Evolutionary conservation across 2,888 invertebrate genomes (phyloP).

Genomic region (Pilophorus perplexus): DNA sequence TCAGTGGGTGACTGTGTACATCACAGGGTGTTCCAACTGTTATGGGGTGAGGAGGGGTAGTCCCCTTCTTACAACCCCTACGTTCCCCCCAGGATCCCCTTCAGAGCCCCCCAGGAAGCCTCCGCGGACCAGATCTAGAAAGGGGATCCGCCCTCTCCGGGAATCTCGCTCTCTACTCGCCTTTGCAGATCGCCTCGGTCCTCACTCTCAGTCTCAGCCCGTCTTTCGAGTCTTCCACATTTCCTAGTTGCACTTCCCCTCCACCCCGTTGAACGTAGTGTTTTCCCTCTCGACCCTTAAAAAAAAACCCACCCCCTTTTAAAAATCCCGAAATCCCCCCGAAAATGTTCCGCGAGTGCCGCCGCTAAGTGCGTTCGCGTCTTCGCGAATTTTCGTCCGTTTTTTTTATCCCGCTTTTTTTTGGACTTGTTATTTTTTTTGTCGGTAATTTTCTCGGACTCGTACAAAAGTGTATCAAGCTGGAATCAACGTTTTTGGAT

Average conservation of each 20-base stretch:
- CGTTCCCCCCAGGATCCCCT: slow-evolving; percentile 1
- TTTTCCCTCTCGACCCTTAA: too few relatives aligned
- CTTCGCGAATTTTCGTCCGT: background rate
- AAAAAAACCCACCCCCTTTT: background rate
- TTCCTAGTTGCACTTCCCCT: too few relatives aligned
- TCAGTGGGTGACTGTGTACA: slow-evolving; percentile 31
- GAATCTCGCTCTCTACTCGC: slow-evolving; percentile 29
- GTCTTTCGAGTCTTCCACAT: slow-evolving; percentile 22
- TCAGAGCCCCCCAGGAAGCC: background rate
- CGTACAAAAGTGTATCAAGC: slow-evolving; percentile 23
- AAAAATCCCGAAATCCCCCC: background rate
- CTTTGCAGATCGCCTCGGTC: slow-evolving; percentile 8
- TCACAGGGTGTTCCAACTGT: too few relatives aligned
- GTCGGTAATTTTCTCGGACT: background rate
- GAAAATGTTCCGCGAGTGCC: slow-evolving; percentile 28
- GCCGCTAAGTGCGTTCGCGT: slow-evolving; percentile 2
- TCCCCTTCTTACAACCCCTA: background rate
- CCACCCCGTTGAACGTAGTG: too few relatives aligned
- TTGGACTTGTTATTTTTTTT: background rate
- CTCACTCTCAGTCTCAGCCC: slow-evolving; percentile 31
- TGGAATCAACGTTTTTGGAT: slow-evolving; percentile 10
- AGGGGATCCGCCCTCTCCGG: slow-evolving; percentile 35
- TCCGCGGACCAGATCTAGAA: slow-evolving; percentile 34
- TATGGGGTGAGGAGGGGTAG: slow-evolving; percentile 7
- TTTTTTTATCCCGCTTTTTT: background rate